phyloP scores from a whole-genome alignment of 2,113 vertebrate species.

The Myiozetetes cayanensis region DNA sequence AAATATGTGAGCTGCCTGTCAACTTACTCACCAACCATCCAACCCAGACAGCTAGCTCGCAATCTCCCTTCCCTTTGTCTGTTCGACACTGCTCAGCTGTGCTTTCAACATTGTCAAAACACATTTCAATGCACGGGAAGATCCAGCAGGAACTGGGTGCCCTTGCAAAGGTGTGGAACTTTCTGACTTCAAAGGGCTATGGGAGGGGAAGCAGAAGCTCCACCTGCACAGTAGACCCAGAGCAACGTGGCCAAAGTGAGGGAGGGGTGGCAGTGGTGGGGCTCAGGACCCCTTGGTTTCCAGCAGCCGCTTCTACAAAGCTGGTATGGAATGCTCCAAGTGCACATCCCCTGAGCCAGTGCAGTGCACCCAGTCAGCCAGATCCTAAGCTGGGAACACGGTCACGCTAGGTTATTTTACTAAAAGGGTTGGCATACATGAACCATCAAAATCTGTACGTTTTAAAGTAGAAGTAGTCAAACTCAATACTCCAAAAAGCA shows the following conservation, averaged over 20 bases:
- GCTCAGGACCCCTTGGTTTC: background rate
- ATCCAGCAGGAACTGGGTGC: background rate
- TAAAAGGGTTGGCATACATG: background rate
- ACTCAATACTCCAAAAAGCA: background rate
- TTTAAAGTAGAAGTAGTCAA: background rate
- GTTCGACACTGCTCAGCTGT: background rate
- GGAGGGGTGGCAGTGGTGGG: background rate
- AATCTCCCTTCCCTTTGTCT: background rate
- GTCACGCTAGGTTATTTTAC: background rate
- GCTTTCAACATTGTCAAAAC: background rate
- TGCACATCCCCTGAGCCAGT: background rate
- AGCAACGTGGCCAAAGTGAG: background rate
- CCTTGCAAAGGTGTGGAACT: background rate
- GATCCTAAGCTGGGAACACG: background rate
- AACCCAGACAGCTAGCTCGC: background rate
- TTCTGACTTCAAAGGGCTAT: background rate
- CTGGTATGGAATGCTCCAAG: background rate
- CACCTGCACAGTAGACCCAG: background rate
- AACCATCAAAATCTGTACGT: background rate
- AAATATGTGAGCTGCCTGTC: background rate
- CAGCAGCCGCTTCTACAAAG: background rate
- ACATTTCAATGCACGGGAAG: fast-evolving
- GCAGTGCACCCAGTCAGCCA: background rate
- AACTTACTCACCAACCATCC: background rate
- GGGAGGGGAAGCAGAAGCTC: background rate